Conservation (phyloP, 2,888 invertebrate genomes). For the Ditula angustiorana region DNA sequence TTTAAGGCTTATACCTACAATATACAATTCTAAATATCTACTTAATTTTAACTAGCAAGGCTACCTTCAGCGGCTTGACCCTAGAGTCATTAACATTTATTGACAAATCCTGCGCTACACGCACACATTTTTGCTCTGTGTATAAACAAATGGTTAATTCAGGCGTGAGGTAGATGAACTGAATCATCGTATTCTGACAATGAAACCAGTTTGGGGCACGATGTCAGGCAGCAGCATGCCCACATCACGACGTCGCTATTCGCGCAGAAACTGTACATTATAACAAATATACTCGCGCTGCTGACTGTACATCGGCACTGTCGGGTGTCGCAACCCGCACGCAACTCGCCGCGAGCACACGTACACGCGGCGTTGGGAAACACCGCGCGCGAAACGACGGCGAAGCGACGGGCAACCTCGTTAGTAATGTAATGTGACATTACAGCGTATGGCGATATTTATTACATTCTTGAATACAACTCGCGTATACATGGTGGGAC, state of each 20-base stretch:
- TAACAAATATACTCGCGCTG: too few relatives aligned
- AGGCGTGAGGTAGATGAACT: slow-evolving; percentile 10
- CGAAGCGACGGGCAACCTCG: slow-evolving; percentile 19
- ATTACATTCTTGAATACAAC: too few relatives aligned
- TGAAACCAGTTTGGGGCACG: slow-evolving; percentile 24
- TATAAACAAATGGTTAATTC: slow-evolving; percentile 1
- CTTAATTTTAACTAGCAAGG: too few relatives aligned
- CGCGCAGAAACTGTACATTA: too few relatives aligned
- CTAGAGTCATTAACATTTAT: too few relatives aligned
- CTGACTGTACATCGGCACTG: too few relatives aligned
- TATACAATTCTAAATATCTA: too few relatives aligned
- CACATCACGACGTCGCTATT: too few relatives aligned
- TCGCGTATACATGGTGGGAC: too few relatives aligned
- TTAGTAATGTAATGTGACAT: slow-evolving; percentile 20
- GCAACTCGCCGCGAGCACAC: slow-evolving; percentile 23
- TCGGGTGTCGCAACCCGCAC: slow-evolving; percentile 18
- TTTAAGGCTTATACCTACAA: too few relatives aligned
- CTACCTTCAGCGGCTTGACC: too few relatives aligned
- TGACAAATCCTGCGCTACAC: not conserved
- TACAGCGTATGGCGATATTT: slow-evolving; percentile 2
- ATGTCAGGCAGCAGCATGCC: not conserved
- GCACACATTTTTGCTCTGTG: not conserved
- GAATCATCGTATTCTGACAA: slow-evolving; percentile 21
- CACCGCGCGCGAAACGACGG: not conserved
- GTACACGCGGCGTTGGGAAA: slow-evolving; percentile 23